phyloP scores from a whole-genome alignment of 2,113 vertebrate genomes.

The Colaptes auratus region DNA sequence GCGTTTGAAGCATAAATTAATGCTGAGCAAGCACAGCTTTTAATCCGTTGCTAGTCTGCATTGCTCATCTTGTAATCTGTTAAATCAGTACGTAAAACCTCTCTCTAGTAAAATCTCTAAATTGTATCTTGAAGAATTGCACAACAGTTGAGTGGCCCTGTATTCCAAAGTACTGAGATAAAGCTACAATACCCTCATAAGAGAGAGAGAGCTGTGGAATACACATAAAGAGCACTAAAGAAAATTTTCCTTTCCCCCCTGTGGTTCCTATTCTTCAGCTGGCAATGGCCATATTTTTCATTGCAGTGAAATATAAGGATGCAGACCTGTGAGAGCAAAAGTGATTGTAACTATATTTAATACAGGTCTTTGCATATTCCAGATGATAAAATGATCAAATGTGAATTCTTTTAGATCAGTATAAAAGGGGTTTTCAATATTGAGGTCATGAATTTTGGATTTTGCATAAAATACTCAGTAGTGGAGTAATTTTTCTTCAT shows the following conservation, averaged over 20 bases:
- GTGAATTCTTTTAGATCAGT: background rate
- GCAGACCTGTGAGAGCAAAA: conserved; percentile 15
- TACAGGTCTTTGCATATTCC: conserved; percentile 31
- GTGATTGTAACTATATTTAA: conserved; percentile 43
- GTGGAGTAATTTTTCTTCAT: background rate
- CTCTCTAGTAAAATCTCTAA: conserved; percentile 65
- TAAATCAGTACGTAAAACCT: conserved; percentile 73
- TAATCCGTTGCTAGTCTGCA: background rate
- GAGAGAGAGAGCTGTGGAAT: conserved; percentile 2
- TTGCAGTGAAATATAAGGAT: conserved; percentile 53
- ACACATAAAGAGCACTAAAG: background rate
- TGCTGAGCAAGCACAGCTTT: background rate
- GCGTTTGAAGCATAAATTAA: background rate
- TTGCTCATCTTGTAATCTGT: conserved; percentile 40
- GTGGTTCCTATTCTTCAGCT: conserved; percentile 37
- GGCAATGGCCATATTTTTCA: background rate
- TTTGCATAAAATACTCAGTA: background rate
- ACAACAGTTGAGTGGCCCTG: conserved; percentile 61
- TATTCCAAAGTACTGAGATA: conserved; percentile 68
- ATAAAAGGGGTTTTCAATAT: conserved; percentile 2
- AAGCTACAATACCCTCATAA: conserved; percentile 33
- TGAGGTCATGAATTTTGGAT: background rate
- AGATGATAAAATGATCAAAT: conserved; percentile 23
- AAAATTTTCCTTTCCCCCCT: background rate
- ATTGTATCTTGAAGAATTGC: conserved; percentile 65